Evolutionary conservation across 2,113 vertebrate genomes (phyloP), one percentile per base, ranked within the genome.

Genomic region (Sylvietta virens): DNA sequence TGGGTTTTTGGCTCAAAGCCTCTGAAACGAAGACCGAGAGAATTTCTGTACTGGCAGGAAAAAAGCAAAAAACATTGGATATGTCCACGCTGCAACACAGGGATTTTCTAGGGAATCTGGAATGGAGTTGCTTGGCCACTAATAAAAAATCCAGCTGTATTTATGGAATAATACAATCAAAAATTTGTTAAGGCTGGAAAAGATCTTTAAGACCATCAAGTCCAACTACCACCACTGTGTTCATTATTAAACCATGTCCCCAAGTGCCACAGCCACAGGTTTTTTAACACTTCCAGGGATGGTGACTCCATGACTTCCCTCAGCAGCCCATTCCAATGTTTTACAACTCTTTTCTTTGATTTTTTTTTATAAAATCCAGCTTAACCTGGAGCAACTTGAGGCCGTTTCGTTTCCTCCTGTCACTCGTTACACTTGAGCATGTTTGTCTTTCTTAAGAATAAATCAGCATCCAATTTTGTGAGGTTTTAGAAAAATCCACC

Each of bases 1-100:
- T 17, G 6, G 19, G 37, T 35, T 81, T 86, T 84, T 67, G 30
- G 9, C 81, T 70, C 15, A 48, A 83, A 86, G 8, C 6, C 24
- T 57, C 26, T 44, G 33, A 39, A 58, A 26, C 14, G 60, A 87
- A 79, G 33, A 62, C 6, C 2, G 7, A 50, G 35, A 70, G 4
- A 50, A 30, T 50, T 70, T 50, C 44, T 28, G 8, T 6, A 27
- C 9, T 13, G 69, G 14, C 12, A 90, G 44, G 4, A 47, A 51
- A 45, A 51, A 57, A 12, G 5, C 4, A 15, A 50, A 78, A 48
- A 26, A 2, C 3, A 3, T 7, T 30, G 35, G 23, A 8, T 51
- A 15, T 6, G 3, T n/a, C 39, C 69, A 20, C 1, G 1, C 5
- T 35, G 19, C 33, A 61, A 15, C 8, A 15, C 2, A 37, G 22